These are phyloP conservation scores for Enteromius thamalakanensis DNA, from an alignment of 2,797 vertebrate species.

Conservation along the genomic window DNA sequence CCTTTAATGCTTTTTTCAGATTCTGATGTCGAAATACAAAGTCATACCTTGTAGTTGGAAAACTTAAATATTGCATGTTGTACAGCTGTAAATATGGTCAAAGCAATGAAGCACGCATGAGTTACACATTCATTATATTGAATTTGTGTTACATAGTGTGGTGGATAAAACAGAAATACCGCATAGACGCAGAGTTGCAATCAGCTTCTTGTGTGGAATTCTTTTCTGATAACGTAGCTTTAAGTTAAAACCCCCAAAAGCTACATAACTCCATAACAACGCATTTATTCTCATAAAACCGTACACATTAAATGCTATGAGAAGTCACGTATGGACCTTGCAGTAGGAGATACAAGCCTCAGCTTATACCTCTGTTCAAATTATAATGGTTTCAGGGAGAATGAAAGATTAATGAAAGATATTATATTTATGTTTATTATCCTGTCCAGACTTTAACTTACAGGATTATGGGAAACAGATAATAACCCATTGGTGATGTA, in stretches of 20 bases:
- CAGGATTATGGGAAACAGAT: background rate
- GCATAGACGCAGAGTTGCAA: background rate
- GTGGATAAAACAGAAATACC: conserved; percentile 5
- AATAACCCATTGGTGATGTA: conserved; percentile 13
- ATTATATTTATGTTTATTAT: conserved; percentile 37
- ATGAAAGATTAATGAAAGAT: background rate
- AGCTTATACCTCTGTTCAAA: conserved; percentile 29
- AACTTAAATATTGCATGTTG: conserved; percentile 59
- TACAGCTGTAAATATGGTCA: conserved; percentile 59
- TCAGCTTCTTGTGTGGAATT: conserved; percentile 31
- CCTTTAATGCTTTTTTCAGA: background rate
- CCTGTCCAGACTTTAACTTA: conserved; percentile 8
- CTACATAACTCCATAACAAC: background rate
- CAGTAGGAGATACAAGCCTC: background rate
- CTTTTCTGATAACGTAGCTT: background rate
- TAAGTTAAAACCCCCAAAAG: background rate
- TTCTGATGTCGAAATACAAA: background rate
- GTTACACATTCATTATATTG: conserved; percentile 44
- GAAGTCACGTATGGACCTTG: conserved; percentile 7
- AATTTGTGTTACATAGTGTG: conserved; percentile 55
- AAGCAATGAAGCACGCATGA: conserved; percentile 52
- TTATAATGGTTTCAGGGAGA: conserved; percentile 15
- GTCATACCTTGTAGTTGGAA: background rate
- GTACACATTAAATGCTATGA: background rate
- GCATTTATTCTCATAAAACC: background rate